Base-by-base conservation (phyloP, 2,113 vertebrate species). In the Platycercus adscitus region DNA sequence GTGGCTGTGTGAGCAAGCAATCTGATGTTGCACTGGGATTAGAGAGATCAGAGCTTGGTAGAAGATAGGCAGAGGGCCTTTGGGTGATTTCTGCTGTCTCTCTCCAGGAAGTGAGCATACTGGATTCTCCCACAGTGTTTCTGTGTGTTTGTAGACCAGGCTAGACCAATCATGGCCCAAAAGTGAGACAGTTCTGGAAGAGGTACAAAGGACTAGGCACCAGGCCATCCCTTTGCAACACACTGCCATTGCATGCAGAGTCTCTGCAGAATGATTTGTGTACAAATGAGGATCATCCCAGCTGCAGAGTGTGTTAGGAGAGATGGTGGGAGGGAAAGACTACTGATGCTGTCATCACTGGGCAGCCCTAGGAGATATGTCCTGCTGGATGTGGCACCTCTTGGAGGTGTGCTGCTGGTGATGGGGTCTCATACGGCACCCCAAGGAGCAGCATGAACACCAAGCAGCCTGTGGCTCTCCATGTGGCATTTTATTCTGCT, bases 291-390 rank as follows among this genome's bases (percentile, higher is more conserved):
- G 41, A 64, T 79, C 11, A n/a, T 46, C 13, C 15, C 17, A 71
- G 31, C 61, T 76, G 55, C 41, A 75, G n/a, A 72, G 21, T 5
- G 13, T 29, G 8, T 79, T 33, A 46, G 41, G 33, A 82, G 26
- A 17, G 13, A 23, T 0, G 0, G 8, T 2, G 13, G 15, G 13
- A 88, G 26, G 39, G 18, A 64, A 17, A 69, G 14, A 46, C 7
- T 35, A 39, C 17, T 55, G 69, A 31, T 61, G 17, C 49, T 83
- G 56, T n/a, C 17, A 37, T 53, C 10, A 69, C 31, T 2, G 3
- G 37, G 13, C 26, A 90, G n/a, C 16, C 11, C 52, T 65, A 46
- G 28, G 28, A 92, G 47, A 28, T 58, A 17, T 0, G 0, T 43
- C 24, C 18, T 39, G 41, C 39, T 80, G 52, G 50, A 76, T 50